Evolutionary conservation across 2,888 invertebrate species (phyloP).

Genomic region (Xylophagus ater): DNA sequence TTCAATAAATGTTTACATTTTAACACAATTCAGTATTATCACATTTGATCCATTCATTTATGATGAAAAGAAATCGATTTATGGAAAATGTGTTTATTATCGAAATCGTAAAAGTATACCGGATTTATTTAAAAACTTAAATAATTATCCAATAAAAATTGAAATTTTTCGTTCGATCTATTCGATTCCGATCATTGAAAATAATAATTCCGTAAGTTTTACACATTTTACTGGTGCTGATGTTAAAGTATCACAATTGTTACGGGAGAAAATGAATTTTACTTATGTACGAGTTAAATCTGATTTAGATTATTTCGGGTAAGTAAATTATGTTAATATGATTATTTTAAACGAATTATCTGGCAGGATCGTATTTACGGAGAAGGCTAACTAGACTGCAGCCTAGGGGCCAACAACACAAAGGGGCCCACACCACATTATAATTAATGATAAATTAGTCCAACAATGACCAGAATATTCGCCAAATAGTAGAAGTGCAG

Average conservation of each 20-base stretch:
- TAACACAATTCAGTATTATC: conserved; percentile 4
- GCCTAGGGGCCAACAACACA: too few relatives aligned
- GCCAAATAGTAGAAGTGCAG: too few relatives aligned
- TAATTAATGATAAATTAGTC: too few relatives aligned
- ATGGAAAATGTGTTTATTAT: conserved; percentile 3
- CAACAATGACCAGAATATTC: too few relatives aligned
- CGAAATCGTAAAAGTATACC: conserved; percentile 2
- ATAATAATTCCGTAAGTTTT: conserved; percentile 8
- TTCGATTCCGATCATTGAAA: conserved; percentile 23
- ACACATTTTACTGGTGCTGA: conserved; percentile 28
- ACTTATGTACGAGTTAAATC: conserved; percentile 25
- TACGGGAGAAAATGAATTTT: conserved; percentile 29
- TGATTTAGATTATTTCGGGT: conserved; percentile 32
- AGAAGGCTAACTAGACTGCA: too few relatives aligned
- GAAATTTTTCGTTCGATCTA: conserved; percentile 34
- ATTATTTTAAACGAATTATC: background rate
- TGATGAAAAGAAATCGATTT: conserved; percentile 1
- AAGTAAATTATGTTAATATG: too few relatives aligned
- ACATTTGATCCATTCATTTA: conserved; percentile 10
- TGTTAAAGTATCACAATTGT: conserved; percentile 25
- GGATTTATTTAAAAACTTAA: conserved; percentile 26
- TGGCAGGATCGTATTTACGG: background rate
- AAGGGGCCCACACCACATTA: too few relatives aligned
- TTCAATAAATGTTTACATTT: conserved; percentile 2
- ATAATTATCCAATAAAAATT: conserved; percentile 30